phyloP scores from a whole-genome alignment of 1,140 invertebrate species.

The Pogonomyrmex californicus region DNA sequence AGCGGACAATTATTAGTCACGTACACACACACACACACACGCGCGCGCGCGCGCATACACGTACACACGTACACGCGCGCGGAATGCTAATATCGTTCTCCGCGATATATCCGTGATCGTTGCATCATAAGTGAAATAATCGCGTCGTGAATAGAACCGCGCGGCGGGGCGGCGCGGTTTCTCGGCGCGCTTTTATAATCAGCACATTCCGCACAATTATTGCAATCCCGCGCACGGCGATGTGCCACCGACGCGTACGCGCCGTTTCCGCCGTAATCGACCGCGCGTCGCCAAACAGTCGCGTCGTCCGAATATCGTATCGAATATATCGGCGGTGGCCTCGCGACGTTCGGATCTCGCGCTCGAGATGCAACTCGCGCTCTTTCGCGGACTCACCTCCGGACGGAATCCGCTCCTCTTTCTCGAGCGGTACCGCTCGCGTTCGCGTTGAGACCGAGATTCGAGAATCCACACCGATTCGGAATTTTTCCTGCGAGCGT shows the following conservation, averaged over 20 bases:
- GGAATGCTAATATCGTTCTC: neutral
- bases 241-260: neutral
- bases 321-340: too few relatives aligned
- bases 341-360: too few relatives aligned
- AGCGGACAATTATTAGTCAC: neutral
- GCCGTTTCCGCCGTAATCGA: neutral
- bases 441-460: too few relatives aligned
- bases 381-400: too few relatives aligned
- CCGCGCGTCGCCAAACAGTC: neutral
- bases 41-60: neutral
- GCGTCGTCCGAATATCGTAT: too few relatives aligned
- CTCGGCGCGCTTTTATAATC: constrained; percentile 43
- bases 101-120: constrained; percentile 16
- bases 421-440: too few relatives aligned
- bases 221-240: neutral
- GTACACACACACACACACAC: neutral
- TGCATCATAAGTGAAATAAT: constrained; percentile 62
- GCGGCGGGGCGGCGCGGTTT: too few relatives aligned
- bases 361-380: too few relatives aligned
- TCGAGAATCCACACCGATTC: too few relatives aligned
- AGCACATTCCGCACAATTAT: constrained; percentile 61
- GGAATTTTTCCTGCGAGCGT: too few relatives aligned
- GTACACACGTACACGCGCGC: neutral
- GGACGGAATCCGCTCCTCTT: too few relatives aligned
- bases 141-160: neutral